Percentiles rank a stretch among this genome's conserved stretches.
phyloP scores from a whole-genome alignment of 2,888 invertebrate genomes.

The Epirrhoe alternata region DNA sequence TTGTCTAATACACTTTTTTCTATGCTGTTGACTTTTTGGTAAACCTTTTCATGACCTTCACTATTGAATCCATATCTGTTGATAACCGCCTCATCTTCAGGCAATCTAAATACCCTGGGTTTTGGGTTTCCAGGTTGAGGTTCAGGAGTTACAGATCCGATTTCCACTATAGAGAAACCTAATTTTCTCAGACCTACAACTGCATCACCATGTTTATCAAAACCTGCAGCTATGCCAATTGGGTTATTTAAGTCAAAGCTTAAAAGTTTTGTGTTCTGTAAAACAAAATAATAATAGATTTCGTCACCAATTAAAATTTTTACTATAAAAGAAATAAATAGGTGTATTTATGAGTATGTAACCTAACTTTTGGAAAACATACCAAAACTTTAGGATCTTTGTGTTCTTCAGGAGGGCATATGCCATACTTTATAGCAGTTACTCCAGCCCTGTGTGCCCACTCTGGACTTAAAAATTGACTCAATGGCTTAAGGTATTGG shows the following conservation, averaged over 20 bases:
- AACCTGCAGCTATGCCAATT: conserved; percentile 98
- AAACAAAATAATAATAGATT: conserved; percentile 41
- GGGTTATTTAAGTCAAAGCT: conserved; percentile 92
- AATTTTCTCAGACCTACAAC: conserved; percentile 91
- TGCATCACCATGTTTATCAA: conserved; percentile 98
- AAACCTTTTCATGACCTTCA: conserved; percentile 93
- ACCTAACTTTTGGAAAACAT: conserved; percentile 48
- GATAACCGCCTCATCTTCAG: conserved; percentile 94
- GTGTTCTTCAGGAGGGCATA: conserved; percentile 86
- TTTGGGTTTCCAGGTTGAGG: conserved; percentile 97
- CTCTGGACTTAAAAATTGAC: conserved; percentile 91
- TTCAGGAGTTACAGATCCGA: conserved; percentile 97
- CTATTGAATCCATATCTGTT: conserved; percentile 97
- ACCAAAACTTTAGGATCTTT: conserved; percentile 88
- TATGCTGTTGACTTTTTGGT: conserved; percentile 86
- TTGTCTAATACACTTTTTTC: conserved; percentile 81
- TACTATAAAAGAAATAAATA: too few species aligned
- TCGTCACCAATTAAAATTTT: background rate
- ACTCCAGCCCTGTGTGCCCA: conserved; percentile 92
- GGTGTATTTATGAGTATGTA: background rate
- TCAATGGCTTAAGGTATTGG: conserved; percentile 88
- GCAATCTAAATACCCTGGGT: conserved; percentile 96
- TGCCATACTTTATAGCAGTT: conserved; percentile 89
- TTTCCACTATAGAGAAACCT: conserved; percentile 98
- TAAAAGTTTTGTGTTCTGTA: conserved; percentile 89